Conservation (phyloP, 2,797 vertebrate genomes). For the Coilia nasus region DNA sequence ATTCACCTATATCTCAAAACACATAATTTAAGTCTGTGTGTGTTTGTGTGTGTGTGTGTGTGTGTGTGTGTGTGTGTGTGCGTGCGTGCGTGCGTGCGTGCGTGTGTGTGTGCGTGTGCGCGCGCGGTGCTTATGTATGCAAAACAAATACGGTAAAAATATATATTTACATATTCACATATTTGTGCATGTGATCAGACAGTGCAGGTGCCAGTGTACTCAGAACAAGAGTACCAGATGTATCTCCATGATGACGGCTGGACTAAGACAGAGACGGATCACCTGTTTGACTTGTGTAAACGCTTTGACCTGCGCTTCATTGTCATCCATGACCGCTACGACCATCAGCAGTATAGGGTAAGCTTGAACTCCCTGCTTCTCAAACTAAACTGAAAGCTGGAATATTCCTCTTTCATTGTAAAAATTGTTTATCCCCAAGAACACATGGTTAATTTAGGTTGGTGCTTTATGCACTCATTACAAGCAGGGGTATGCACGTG, state of each 20-base stretch:
- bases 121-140: not conserved
- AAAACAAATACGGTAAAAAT: not conserved
- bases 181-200: conserved; percentile 70
- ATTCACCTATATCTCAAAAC: not conserved
- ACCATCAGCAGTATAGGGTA: conserved; percentile 98
- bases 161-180: too few species aligned
- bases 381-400: not conserved
- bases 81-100: too few species aligned
- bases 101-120: too few species aligned
- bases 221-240: conserved; percentile 97
- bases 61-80: too few species aligned
- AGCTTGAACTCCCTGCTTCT: conserved; percentile 44
- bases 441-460: not conserved
- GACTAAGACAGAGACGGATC: conserved; percentile 98
- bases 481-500: too few species aligned
- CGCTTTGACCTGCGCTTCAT: conserved; percentile 97
- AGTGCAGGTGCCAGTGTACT: conserved; percentile 96
- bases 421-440: not conserved
- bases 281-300: conserved; percentile 96
- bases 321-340: conserved; percentile 95
- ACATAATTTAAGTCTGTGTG: too few species aligned
- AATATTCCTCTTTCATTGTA: not conserved
- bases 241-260: conserved; percentile 97
- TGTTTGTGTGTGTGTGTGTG: too few species aligned
- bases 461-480: too few species aligned